phyloP scores from a whole-genome alignment of 2,113 vertebrate genomes.

The Anser brachyrhynchus region DNA sequence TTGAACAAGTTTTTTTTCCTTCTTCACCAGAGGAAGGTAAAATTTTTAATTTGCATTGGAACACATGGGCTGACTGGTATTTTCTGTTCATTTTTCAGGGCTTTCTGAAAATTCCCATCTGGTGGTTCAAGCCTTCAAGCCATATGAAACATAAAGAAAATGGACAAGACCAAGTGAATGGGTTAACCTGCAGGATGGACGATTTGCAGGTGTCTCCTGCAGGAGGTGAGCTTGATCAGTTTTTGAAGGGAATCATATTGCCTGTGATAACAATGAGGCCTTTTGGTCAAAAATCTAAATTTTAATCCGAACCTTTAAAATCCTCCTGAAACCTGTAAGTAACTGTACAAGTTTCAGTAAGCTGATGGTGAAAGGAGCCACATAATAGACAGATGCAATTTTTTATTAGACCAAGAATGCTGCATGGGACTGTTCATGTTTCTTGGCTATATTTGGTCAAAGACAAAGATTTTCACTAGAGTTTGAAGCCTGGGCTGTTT shows the following conservation, averaged over 20 bases:
- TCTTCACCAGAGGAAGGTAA: background rate
- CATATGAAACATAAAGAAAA: background rate
- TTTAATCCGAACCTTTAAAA: background rate
- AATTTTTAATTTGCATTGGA: background rate
- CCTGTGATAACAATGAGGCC: background rate
- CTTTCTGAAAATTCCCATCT: slow-evolving; percentile 86
- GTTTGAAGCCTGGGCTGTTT: background rate
- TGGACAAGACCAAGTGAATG: slow-evolving; percentile 31
- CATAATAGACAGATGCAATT: background rate
- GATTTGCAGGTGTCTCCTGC: slow-evolving; percentile 33
- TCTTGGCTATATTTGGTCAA: background rate
- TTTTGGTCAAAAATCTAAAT: background rate
- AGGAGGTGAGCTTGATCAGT: slow-evolving; percentile 55
- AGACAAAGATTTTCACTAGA: background rate
- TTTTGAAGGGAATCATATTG: background rate
- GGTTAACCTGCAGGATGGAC: slow-evolving; percentile 37
- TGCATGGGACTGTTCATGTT: background rate
- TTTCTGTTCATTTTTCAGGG: slow-evolving; percentile 75
- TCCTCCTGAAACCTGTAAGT: background rate
- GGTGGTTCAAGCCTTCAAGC: slow-evolving; percentile 75
- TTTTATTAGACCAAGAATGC: background rate
- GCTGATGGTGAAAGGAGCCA: background rate
- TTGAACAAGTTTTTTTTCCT: background rate
- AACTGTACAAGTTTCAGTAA: background rate
- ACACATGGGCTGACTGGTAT: background rate